Percentiles rank a stretch among this genome's conserved stretches.
Evolutionary conservation across 2,113 vertebrate genomes (phyloP).

Genomic region (Motacilla alba): DNA sequence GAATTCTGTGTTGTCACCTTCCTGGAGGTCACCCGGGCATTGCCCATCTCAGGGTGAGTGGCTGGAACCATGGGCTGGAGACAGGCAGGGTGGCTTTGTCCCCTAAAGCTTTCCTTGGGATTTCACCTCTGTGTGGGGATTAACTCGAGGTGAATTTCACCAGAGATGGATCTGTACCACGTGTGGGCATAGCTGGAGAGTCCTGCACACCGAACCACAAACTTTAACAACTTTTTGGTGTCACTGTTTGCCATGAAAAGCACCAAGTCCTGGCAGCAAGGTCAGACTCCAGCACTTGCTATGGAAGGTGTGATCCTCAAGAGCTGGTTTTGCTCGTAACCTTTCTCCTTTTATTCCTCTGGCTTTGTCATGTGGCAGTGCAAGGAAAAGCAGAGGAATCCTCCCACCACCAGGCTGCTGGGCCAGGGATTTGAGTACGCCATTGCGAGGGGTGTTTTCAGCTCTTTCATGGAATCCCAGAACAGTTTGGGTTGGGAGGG

Average conservation of each 20-base stretch:
- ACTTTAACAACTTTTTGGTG: background rate
- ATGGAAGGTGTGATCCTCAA: rapidly evolving
- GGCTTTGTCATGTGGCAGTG: background rate
- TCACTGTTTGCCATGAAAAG: background rate
- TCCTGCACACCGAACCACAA: background rate
- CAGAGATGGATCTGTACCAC: background rate
- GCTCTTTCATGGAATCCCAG: background rate
- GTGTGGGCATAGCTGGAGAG: background rate
- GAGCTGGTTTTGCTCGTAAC: background rate
- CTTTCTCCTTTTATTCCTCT: background rate
- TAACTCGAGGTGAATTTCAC: background rate
- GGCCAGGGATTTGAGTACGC: background rate
- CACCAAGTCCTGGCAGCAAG: background rate
- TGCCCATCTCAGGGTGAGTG: background rate
- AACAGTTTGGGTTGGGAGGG: background rate
- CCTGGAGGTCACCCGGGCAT: rapidly evolving
- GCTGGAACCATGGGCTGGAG: background rate
- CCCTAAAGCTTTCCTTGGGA: background rate
- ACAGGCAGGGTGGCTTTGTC: rapidly evolving
- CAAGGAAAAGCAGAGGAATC: background rate
- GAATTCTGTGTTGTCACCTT: background rate
- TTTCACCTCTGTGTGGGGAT: background rate
- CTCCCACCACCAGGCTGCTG: background rate
- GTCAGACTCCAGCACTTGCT: background rate
- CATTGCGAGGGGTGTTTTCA: background rate